Evolutionary conservation across 2,888 invertebrate genomes (phyloP).

Genomic region (Siphlonurus alternatus): DNA sequence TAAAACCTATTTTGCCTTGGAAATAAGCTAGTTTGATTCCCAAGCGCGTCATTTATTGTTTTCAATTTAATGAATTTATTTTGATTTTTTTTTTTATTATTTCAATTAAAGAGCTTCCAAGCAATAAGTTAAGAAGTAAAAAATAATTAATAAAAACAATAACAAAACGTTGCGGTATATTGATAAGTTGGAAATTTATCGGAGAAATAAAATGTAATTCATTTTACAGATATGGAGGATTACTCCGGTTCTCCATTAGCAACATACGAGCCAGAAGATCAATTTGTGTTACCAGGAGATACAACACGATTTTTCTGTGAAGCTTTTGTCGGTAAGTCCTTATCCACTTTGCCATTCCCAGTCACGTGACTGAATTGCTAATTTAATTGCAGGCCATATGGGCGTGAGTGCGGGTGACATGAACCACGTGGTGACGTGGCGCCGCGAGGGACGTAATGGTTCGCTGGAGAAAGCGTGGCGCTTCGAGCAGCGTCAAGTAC

Average conservation of each 20-base stretch:
- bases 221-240: slow-evolving; percentile 14
- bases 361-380: neutral
- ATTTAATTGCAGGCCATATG: neutral
- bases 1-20: too few relatives aligned
- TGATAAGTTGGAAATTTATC: too few relatives aligned
- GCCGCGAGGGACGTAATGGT: neutral
- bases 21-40: too few relatives aligned
- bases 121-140: too few relatives aligned
- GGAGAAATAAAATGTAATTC: too few relatives aligned
- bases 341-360: too few relatives aligned
- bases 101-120: too few relatives aligned
- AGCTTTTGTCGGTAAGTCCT: slow-evolving; percentile 50
- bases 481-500: neutral
- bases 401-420: neutral
- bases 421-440: neutral
- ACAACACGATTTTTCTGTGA: slow-evolving; percentile 56
- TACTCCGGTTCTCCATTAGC: slow-evolving; percentile 31
- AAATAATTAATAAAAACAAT: too few relatives aligned
- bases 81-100: too few relatives aligned
- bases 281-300: slow-evolving; percentile 42
- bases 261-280: slow-evolving; percentile 49
- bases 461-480: neutral
- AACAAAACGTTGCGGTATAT: too few relatives aligned
- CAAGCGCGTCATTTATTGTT: too few relatives aligned
- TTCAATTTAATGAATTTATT: too few relatives aligned